Evolutionary conservation across 2,888 invertebrate species (phyloP).

Genomic region (Volucella bombylans): DNA sequence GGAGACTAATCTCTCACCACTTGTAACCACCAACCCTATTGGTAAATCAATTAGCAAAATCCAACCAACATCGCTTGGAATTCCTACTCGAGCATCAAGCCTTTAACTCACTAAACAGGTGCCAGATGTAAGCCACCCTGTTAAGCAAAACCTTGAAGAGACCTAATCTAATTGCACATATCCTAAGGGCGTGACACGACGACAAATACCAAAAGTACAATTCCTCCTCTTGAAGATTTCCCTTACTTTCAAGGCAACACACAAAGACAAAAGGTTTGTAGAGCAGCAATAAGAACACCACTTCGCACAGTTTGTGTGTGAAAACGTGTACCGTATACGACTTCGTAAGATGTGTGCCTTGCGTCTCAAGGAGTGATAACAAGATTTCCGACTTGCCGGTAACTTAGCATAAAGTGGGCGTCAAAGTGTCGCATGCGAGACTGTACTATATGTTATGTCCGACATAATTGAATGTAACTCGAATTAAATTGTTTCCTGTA

Average conservation of each 20-base stretch:
- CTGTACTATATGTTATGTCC: conserved; percentile 55
- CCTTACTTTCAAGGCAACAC: neutral
- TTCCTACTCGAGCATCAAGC: conserved; percentile 48
- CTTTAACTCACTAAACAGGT: conserved; percentile 49
- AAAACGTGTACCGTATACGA: conserved; percentile 12
- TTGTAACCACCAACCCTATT: too few species aligned
- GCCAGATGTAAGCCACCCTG: conserved; percentile 24
- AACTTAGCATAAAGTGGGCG: conserved; percentile 48
- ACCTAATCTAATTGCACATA: conserved; percentile 45
- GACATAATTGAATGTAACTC: conserved; percentile 70
- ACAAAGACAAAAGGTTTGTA: neutral
- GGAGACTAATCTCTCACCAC: too few species aligned
- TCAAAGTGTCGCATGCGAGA: neutral
- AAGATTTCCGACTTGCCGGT: conserved; percentile 44
- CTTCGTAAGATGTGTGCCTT: conserved; percentile 33
- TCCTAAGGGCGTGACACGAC: conserved; percentile 50
- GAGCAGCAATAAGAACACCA: conserved; percentile 3
- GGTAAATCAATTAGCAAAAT: conserved; percentile 56
- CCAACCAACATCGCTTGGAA: conserved; percentile 41
- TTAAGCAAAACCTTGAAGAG: conserved; percentile 30
- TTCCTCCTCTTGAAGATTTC: conserved; percentile 32
- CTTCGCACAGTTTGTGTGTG: neutral
- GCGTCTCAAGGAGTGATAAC: conserved; percentile 44
- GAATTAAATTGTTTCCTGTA: conserved; percentile 69
- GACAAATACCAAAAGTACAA: conserved; percentile 31